Evolutionary conservation across 2,888 invertebrate species (phyloP).

Genomic region (Zhengitettix transpicula): DNA sequence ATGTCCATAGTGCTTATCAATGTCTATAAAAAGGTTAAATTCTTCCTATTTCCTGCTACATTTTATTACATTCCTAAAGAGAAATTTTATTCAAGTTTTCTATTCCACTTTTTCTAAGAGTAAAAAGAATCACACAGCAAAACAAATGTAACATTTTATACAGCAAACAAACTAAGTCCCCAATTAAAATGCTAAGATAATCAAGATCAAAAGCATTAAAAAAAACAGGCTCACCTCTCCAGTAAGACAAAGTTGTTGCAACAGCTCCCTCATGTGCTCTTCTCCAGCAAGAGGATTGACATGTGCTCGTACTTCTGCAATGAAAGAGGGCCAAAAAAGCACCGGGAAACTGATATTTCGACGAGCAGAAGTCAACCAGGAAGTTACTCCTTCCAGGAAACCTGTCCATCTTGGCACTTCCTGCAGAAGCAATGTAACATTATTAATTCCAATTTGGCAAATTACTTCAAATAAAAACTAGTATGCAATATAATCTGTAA

Average conservation of each 20-base stretch:
- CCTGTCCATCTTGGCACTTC: conserved; percentile 35
- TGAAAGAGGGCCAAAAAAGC: conserved; percentile 38
- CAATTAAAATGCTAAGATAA: neutral
- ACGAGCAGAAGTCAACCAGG: conserved; percentile 32
- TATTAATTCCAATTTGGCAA: too few species aligned
- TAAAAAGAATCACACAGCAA: too few species aligned
- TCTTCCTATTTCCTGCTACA: too few species aligned
- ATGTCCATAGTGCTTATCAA: too few species aligned
- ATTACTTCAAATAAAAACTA: too few species aligned
- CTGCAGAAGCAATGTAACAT: conserved; percentile 17
- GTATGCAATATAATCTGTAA: too few species aligned
- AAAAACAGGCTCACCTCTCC: too few species aligned
- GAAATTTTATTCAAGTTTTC: too few species aligned
- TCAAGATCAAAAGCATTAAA: neutral
- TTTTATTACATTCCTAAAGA: too few species aligned
- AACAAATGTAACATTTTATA: too few species aligned
- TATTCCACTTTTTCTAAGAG: too few species aligned
- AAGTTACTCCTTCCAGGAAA: conserved; percentile 37
- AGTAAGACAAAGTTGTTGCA: conserved; percentile 43
- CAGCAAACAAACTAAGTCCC: neutral
- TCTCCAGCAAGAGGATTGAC: conserved; percentile 48
- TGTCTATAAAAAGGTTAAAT: too few species aligned
- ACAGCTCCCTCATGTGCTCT: conserved; percentile 41
- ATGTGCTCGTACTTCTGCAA: conserved; percentile 34
- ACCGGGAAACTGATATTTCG: conserved; percentile 32